Percentiles rank a stretch among this genome's conserved stretches.
phyloP scores from a whole-genome alignment of 2,888 invertebrate species.

The Pegoplata infirma region DNA sequence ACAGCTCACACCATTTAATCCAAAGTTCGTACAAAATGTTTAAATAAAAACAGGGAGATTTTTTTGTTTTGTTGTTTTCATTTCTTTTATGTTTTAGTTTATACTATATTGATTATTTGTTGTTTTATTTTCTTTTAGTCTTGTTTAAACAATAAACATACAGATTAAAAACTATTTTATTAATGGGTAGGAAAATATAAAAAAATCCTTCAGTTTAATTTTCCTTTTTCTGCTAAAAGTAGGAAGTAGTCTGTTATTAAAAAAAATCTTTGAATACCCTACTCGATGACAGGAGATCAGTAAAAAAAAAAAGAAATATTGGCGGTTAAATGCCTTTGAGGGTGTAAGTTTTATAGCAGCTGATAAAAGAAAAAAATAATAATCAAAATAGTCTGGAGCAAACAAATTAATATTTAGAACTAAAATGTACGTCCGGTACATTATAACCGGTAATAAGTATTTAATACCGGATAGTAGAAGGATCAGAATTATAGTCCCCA shows the following conservation, averaged over 20 bases:
- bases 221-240: not conserved
- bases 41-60: conserved; percentile 1
- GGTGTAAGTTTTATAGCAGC: no score
- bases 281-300: not conserved
- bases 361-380: no score
- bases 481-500: no score
- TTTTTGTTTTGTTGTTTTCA: not conserved
- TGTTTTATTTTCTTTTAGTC: conserved; percentile 12
- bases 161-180: conserved; percentile 38
- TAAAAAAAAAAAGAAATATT: not conserved
- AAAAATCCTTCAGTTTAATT: not conserved
- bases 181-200: conserved; percentile 10
- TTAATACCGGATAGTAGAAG: no score
- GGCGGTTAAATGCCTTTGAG: not conserved
- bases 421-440: no score
- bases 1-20: conserved; percentile 33
- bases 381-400: no score
- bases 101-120: conserved; percentile 31
- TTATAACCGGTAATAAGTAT: no score
- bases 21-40: conserved; percentile 4
- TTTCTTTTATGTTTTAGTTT: conserved; percentile 1
- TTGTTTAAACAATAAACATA: not conserved
- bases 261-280: not conserved
- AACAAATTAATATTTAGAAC: no score
- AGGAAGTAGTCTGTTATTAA: not conserved